These are phyloP conservation scores for Tuta absoluta DNA, from an alignment of 2,888 invertebrate genomes.

Conservation along the genomic window DNA sequence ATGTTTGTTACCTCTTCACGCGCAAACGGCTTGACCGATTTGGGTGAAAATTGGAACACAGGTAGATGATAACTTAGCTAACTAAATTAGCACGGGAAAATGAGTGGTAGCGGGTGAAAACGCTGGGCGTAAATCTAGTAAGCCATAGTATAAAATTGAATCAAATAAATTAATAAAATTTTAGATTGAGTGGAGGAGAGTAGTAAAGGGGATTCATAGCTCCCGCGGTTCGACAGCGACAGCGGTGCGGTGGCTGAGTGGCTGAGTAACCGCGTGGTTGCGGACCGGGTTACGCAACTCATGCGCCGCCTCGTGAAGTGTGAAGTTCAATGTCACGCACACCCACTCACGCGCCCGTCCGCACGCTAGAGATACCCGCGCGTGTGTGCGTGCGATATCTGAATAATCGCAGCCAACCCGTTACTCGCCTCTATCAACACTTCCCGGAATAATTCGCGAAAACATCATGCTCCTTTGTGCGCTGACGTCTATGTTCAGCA, in stretches of 20 bases:
- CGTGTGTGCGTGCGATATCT: conserved; percentile 60
- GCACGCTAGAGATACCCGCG: conserved; percentile 42
- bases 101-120: too few relatives aligned
- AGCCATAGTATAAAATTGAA: too few relatives aligned
- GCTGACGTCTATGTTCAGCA: conserved; percentile 59
- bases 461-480: conserved; percentile 64
- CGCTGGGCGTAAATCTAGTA: too few relatives aligned
- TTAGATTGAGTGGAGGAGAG: neutral
- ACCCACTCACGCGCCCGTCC: conserved; percentile 49
- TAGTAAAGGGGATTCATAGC: neutral
- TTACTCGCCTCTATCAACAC: conserved; percentile 73
- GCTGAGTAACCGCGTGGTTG: conserved; percentile 37
- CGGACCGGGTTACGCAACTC: conserved; percentile 70
- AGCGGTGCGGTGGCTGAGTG: too few relatives aligned
- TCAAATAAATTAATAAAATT: neutral
- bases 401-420: conserved; percentile 74
- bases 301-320: conserved; percentile 70
- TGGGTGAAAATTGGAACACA: too few relatives aligned
- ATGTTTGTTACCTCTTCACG: too few relatives aligned
- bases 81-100: too few relatives aligned
- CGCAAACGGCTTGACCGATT: too few relatives aligned
- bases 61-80: too few relatives aligned
- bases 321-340: conserved; percentile 80
- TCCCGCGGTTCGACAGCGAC: neutral
- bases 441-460: conserved; percentile 77